Evolutionary conservation across 2,888 invertebrate species (phyloP).

Genomic region (Drosophila infuscata): DNA sequence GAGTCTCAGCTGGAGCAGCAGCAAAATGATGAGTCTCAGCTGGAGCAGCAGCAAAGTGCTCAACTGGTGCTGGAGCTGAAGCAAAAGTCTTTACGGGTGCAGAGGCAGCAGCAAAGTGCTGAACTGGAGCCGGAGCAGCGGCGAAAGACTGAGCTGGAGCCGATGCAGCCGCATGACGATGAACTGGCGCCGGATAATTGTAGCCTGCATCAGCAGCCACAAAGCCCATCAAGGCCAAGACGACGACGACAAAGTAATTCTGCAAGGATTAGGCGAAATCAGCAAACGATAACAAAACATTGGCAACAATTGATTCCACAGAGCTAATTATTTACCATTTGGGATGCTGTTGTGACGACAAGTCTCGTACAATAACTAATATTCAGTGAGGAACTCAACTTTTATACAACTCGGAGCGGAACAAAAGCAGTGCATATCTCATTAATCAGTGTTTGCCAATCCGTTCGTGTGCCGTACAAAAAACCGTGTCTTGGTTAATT

Average conservation of each 20-base stretch:
- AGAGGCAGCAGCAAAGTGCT: background rate
- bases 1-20: background rate
- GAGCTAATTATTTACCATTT: conserved; percentile 60
- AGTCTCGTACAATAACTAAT: conserved; percentile 62
- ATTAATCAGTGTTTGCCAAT: conserved; percentile 63
- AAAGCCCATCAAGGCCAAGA: conserved; percentile 65
- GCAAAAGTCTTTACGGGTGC: background rate
- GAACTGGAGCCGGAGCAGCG: conserved; percentile 34
- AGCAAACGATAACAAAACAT: background rate
- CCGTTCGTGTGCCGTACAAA: conserved; percentile 3
- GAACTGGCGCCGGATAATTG: conserved; percentile 53
- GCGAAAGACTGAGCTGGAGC: conserved; percentile 21
- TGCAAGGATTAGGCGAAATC: conserved; percentile 23
- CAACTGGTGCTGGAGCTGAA: no score
- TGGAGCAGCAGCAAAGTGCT: background rate
- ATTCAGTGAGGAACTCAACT: conserved; percentile 47
- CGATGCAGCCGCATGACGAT: conserved; percentile 28
- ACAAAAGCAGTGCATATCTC: conserved; percentile 72
- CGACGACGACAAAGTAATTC: conserved; percentile 66
- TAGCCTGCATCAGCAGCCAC: conserved; percentile 65
- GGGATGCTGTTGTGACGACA: conserved; percentile 47
- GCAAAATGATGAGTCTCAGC: background rate
- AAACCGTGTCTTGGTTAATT: conserved; percentile 7
- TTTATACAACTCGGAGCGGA: conserved; percentile 65
- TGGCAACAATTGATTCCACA: conserved; percentile 10